These are phyloP conservation scores for Mus pahari DNA, from an alignment of 2,113 vertebrate species.

Conservation along the genomic window DNA sequence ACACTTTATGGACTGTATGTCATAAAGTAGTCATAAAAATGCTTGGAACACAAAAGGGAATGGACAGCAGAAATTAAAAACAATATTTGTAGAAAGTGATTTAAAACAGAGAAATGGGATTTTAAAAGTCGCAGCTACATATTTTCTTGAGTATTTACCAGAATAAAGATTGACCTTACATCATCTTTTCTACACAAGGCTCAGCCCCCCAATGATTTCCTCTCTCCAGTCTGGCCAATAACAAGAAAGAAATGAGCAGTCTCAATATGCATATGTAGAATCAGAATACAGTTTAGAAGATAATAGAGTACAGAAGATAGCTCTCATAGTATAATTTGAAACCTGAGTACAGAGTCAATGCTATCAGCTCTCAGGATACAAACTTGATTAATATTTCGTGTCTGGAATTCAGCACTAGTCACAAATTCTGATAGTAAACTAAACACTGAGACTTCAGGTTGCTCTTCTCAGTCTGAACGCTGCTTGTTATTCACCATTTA, in stretches of 20 bases:
- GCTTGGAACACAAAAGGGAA: background rate
- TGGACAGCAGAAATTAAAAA: background rate
- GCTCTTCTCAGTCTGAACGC: background rate
- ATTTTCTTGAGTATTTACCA: background rate
- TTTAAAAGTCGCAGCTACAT: background rate
- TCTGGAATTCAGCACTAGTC: background rate
- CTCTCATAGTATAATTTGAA: background rate
- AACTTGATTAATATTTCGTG: background rate
- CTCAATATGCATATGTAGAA: background rate
- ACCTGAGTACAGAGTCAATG: background rate
- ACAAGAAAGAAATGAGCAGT: background rate
- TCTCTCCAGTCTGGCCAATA: background rate
- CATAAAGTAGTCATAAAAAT: background rate
- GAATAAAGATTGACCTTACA: background rate
- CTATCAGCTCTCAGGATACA: background rate
- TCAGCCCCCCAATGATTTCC: background rate
- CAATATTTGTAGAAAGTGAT: background rate
- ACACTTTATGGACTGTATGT: background rate
- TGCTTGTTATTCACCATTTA: background rate
- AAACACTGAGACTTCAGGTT: background rate
- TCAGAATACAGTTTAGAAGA: background rate
- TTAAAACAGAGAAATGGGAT: background rate
- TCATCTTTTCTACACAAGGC: background rate
- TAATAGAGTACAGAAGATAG: too few relatives aligned
- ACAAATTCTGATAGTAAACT: background rate